phyloP scores from a whole-genome alignment of 2,888 invertebrate genomes.

The Thysanoteuthis rhombus region DNA sequence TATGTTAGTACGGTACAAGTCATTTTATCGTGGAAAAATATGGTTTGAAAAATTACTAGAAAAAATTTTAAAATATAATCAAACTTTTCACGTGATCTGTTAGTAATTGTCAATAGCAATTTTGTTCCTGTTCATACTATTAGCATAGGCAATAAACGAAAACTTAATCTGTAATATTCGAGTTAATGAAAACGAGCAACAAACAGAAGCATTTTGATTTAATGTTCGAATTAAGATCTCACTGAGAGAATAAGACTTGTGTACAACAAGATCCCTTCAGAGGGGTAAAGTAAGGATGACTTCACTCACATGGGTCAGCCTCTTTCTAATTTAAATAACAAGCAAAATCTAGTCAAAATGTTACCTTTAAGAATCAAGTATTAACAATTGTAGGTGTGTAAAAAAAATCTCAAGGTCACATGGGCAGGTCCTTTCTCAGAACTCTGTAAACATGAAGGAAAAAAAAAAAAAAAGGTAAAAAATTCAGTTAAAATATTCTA shows the following conservation, averaged over 20 bases:
- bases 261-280: neutral
- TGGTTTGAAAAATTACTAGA: no score
- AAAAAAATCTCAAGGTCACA: constrained; percentile 12
- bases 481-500: neutral
- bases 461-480: neutral
- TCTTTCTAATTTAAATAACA: constrained; percentile 12
- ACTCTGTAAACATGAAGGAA: constrained; percentile 12
- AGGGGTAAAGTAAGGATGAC: neutral
- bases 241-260: constrained; percentile 12
- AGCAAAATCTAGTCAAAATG: neutral
- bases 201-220: neutral
- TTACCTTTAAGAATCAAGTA: constrained; percentile 12
- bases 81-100: neutral
- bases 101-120: neutral
- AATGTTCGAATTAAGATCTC: neutral
- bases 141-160: neutral
- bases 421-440: neutral
- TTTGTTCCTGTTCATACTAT: neutral
- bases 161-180: neutral
- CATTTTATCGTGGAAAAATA: no score
- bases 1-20: no score
- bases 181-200: neutral
- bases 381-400: neutral
- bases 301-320: constrained; percentile 12
- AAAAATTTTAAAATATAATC: no score